phyloP scores from a whole-genome alignment of 1,140 invertebrate genomes.

The Sarcophaga peregrina region DNA sequence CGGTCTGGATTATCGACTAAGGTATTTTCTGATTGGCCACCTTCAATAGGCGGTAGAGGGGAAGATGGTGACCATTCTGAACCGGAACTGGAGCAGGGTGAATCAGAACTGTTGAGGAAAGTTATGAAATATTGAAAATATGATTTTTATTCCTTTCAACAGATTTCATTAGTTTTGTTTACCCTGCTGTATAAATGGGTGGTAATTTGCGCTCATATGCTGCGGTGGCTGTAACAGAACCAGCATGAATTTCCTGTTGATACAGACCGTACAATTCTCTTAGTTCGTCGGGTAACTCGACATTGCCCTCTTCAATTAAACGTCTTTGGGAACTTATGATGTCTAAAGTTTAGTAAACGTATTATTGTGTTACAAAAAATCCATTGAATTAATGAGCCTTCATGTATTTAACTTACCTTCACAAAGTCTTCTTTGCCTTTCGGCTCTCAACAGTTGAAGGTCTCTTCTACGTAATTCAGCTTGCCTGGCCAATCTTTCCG shows the following conservation, averaged over 20 bases:
- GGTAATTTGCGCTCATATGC: conserved; percentile 63
- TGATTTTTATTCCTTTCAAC: too few species aligned
- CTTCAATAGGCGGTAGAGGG: conserved; percentile 60
- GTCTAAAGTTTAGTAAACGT: conserved; percentile 66
- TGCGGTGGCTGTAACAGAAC: conserved; percentile 63
- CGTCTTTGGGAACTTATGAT: conserved; percentile 89
- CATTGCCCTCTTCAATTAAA: conserved; percentile 81
- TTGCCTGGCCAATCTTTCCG: conserved; percentile 79
- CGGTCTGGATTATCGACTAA: conserved; percentile 55
- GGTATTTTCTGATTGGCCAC: conserved; percentile 43
- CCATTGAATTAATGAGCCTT: conserved; percentile 83
- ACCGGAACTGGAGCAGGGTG: conserved; percentile 64
- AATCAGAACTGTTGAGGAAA: conserved; percentile 55
- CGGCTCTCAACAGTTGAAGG: conserved; percentile 83
- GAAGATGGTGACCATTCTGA: conserved; percentile 65
- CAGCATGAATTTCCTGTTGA: conserved; percentile 84
- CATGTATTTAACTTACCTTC: conserved; percentile 93
- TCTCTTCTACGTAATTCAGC: conserved; percentile 87
- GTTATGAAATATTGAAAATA: too few species aligned
- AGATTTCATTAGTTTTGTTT: conserved; percentile 42
- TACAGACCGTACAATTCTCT: conserved; percentile 88
- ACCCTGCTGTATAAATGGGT: conserved; percentile 65
- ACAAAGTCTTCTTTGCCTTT: conserved; percentile 84
- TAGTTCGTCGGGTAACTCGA: conserved; percentile 80
- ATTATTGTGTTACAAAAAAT: conserved; percentile 48